Base-by-base conservation (phyloP, 2,113 vertebrate genomes). In the Shinisaurus crocodilurus region DNA sequence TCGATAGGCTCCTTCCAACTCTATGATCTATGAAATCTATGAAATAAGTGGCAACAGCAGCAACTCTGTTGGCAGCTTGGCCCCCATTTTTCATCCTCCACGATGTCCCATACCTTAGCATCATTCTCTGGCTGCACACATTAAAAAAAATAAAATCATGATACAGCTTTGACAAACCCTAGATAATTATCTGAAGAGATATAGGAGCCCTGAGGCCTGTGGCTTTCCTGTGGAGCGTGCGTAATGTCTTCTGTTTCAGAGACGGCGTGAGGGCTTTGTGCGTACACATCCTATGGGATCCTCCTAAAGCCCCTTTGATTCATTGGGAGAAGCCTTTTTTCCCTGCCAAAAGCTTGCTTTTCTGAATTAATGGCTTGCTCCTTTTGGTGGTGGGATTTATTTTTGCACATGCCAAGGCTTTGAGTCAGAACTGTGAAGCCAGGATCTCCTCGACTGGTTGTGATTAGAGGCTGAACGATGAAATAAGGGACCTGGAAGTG, bases 381-480 rank as follows among this genome's bases (percentile, higher is more conserved):
- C 74, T 90, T 94, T 93, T 27, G 20, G 67, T 34, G 57, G 9
- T 54, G 34, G 40, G 90, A 3, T 95, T 87, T 83, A 6, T 82
- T 91, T 76, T 85, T 86, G 88, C 43, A 37, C 85, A 12, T 92
- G 92, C 94, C 91, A 69, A 91, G 87, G 85, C 20, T 7, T 85
- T 96, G 95, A 92, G 87, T 96, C 95, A 96, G 88, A 67, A 63
- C 40, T 60, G 92, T 69, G 84, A 20, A 85, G 92, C 86, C 92
- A 93, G 88, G 16, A 87, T 96, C 89, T 89, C 54, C 54, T 83
- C 0, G 0, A 50, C 86, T 94, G 89, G 16, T 27, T 72, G 76
- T 92, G 96, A 89, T 95, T 91, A 92, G 83, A 77, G 87, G 54
- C 70, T 37, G 90, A 95, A 80, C 43, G 94, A 91, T 80, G 92